A percentile compares a stretch with the other conserved stretches of the same genome.
Evolutionary conservation across 2,797 vertebrate genomes (phyloP).

Genomic region (Neosilurus hyrtlii): DNA sequence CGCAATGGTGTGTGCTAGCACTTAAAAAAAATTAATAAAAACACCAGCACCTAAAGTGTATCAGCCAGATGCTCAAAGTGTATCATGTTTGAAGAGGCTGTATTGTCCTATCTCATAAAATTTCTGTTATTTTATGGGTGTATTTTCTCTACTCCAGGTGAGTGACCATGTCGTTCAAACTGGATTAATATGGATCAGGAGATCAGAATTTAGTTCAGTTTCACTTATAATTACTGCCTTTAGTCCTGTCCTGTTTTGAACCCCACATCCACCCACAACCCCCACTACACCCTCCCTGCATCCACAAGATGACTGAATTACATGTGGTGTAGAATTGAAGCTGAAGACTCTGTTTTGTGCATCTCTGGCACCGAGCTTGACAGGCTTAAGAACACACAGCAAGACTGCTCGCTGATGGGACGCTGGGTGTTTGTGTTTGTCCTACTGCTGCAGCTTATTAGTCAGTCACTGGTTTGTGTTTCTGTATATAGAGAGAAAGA

Average conservation of each 20-base stretch:
- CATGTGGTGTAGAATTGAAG: conserved; percentile 9
- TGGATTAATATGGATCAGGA: conserved; percentile 22
- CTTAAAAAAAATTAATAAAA: neutral
- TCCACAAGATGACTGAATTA: conserved; percentile 13
- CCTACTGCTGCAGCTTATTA: conserved; percentile 29
- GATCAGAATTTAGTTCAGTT: conserved; percentile 29
- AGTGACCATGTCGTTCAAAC: neutral
- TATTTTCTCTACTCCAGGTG: neutral
- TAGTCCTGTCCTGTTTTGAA: conserved; percentile 12
- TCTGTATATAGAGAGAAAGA: neutral
- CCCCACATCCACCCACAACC: neutral
- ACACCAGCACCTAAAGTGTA: neutral
- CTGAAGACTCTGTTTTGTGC: conserved; percentile 39
- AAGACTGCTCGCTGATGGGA: conserved; percentile 39
- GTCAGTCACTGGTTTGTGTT: conserved; percentile 37
- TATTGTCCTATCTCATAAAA: too few species aligned
- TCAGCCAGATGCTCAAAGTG: too few species aligned
- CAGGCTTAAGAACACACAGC: conserved; percentile 29
- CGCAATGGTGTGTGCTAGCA: neutral
- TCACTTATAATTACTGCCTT: conserved; percentile 19
- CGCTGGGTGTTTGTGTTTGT: conserved; percentile 37
- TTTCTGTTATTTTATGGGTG: neutral
- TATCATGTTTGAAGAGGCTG: neutral
- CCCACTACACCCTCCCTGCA: too few species aligned
- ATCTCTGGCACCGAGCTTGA: conserved; percentile 24